These are phyloP conservation scores for Rhynchotus rufescens DNA, from an alignment of 2,797 vertebrate species.

Conservation along the genomic window DNA sequence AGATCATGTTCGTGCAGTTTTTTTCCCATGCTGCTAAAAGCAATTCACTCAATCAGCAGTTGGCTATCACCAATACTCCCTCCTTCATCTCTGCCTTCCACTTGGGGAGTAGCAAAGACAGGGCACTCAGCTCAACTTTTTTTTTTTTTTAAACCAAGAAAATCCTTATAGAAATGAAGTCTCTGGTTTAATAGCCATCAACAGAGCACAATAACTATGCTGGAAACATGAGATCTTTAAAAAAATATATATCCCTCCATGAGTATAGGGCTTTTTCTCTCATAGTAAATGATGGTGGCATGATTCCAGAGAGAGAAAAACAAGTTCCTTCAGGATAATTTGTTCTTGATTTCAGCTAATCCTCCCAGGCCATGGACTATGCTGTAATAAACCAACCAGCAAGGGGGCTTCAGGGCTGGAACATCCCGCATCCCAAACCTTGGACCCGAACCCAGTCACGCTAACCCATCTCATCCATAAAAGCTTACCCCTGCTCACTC, in stretches of 20 bases:
- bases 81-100: slow-evolving; percentile 63
- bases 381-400: slow-evolving; percentile 14
- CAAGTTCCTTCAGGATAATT: slow-evolving; percentile 36
- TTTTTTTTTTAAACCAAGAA: slow-evolving; percentile 68
- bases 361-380: neutral
- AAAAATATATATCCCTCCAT: slow-evolving; percentile 34
- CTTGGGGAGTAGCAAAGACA: slow-evolving; percentile 73
- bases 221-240: slow-evolving; percentile 57
- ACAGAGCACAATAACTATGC: slow-evolving; percentile 53
- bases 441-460: neutral
- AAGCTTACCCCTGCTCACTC: neutral
- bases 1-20: slow-evolving; percentile 35
- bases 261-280: slow-evolving; percentile 45
- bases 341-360: slow-evolving; percentile 56
- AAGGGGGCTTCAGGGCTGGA: neutral
- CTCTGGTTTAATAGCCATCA: slow-evolving; percentile 55
- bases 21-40: slow-evolving; percentile 39
- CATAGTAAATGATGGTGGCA: neutral
- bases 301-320: slow-evolving; percentile 60
- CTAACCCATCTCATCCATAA: neutral
- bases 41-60: slow-evolving; percentile 43
- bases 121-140: slow-evolving; percentile 61
- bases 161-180: slow-evolving; percentile 72
- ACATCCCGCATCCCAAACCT: slow-evolving; percentile 31
- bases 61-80: slow-evolving; percentile 43